A percentile compares a stretch with the other conserved stretches of the same genome.
phyloP scores from a whole-genome alignment of 2,797 vertebrate species.

The Molossus molossus region DNA sequence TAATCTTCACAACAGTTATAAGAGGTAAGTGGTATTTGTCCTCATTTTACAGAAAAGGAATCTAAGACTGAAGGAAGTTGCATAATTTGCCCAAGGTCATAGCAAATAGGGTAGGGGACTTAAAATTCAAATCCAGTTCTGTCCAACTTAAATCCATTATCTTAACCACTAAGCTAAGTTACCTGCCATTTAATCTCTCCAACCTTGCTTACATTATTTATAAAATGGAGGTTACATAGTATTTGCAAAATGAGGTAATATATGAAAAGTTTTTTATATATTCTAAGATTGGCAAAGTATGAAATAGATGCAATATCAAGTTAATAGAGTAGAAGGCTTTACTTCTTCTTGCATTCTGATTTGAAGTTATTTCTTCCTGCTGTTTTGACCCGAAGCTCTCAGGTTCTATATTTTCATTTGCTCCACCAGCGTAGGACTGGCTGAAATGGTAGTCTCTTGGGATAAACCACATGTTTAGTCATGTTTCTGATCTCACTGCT shows the following conservation, averaged over 20 bases:
- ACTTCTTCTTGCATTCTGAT: neutral
- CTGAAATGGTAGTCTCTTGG: neutral
- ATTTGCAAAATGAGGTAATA: constrained; percentile 43
- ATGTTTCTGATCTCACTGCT: neutral
- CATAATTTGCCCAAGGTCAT: neutral
- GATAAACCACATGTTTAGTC: neutral
- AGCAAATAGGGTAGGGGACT: neutral
- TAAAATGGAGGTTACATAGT: neutral
- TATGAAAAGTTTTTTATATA: constrained; percentile 34
- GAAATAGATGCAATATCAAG: constrained; percentile 1
- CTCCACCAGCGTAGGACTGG: neutral
- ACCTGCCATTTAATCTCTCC: neutral
- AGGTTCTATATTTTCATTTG: neutral
- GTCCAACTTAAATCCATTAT: constrained; percentile 1
- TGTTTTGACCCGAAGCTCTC: neutral
- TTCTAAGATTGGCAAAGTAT: constrained; percentile 14
- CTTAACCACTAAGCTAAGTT: neutral
- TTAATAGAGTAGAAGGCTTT: neutral
- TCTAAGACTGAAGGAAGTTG: constrained; percentile 19
- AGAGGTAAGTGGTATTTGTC: neutral
- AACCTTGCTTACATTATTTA: neutral
- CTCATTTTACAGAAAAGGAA: neutral
- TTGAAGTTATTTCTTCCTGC: neutral
- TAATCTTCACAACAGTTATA: constrained; percentile 16
- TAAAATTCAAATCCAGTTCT: constrained; percentile 3